These are phyloP conservation scores for Coregonus clupeaformis DNA, from an alignment of 2,113 vertebrate genomes.

Conservation along the genomic window DNA sequence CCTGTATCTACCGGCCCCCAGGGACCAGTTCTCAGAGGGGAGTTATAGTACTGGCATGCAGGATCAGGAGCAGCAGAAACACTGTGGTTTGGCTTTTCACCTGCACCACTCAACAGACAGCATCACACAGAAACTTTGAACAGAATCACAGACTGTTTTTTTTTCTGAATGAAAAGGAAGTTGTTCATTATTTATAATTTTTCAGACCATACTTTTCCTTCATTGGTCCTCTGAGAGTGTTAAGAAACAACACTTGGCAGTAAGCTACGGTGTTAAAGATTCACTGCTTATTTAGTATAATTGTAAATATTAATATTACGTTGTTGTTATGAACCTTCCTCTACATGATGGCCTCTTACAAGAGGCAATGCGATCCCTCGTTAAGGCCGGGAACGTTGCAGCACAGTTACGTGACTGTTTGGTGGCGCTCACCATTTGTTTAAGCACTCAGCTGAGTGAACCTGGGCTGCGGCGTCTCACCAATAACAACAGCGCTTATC, in stretches of 20 bases:
- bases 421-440: slow-evolving; percentile 41
- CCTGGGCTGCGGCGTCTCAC: slow-evolving; percentile 61
- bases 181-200: slow-evolving; percentile 19
- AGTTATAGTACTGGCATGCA: slow-evolving; percentile 29
- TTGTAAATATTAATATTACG: slow-evolving; percentile 36
- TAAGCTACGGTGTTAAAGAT: not conserved
- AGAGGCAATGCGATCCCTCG: not conserved
- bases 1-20: slow-evolving; percentile 40
- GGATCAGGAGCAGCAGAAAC: slow-evolving; percentile 44
- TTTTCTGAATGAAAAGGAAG: slow-evolving; percentile 21
- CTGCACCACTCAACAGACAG: slow-evolving; percentile 17
- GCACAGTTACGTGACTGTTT: slow-evolving; percentile 29
- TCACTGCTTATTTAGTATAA: slow-evolving; percentile 5
- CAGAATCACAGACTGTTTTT: not conserved
- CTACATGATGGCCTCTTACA: slow-evolving; percentile 27
- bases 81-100: slow-evolving; percentile 40
- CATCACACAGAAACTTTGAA: slow-evolving; percentile 23
- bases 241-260: slow-evolving; percentile 10
- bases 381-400: slow-evolving; percentile 14
- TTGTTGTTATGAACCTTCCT: slow-evolving; percentile 23
- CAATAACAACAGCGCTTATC: slow-evolving; percentile 75
- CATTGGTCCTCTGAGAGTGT: slow-evolving; percentile 26
- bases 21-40: slow-evolving; percentile 26
- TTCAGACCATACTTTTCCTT: not conserved
- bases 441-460: slow-evolving; percentile 53